Evolutionary conservation across 1,140 invertebrate species (phyloP).

Genomic region (Gryon sp.): DNA sequence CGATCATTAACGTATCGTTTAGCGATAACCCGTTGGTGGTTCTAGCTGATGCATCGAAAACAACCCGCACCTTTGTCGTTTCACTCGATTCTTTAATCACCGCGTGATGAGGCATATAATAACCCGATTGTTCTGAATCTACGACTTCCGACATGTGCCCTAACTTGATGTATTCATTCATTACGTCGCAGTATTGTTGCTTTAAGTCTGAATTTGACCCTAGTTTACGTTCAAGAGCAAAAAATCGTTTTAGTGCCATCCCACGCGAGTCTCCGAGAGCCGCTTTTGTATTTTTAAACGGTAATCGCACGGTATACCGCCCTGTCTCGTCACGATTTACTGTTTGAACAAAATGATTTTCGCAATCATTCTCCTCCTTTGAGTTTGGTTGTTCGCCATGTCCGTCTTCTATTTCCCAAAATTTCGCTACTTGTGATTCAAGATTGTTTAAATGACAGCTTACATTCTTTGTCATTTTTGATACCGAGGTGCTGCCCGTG

Average conservation of each 20-base stretch:
- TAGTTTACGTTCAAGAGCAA: neutral
- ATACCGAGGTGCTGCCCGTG: neutral
- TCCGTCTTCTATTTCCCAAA: constrained; percentile 39
- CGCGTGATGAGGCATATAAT: neutral
- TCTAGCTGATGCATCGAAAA: constrained; percentile 53
- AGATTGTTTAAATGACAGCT: neutral
- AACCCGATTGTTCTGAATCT: neutral
- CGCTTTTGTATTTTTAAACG: constrained; percentile 1
- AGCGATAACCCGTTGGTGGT: constrained; percentile 61
- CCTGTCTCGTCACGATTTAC: neutral
- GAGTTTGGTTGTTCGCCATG: neutral
- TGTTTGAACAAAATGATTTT: constrained; percentile 23
- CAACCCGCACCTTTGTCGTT: neutral
- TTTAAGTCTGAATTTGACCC: neutral
- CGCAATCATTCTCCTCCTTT: constrained; percentile 3
- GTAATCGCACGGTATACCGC: constrained; percentile 15
- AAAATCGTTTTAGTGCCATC: neutral
- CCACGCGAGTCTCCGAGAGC: neutral
- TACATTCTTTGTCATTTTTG: neutral
- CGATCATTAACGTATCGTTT: constrained; percentile 64
- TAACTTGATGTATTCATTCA: neutral
- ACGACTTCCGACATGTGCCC: neutral
- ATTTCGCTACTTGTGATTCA: constrained; percentile 10
- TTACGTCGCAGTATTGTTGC: neutral
- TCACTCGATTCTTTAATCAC: neutral